Conservation (phyloP, 2,797 vertebrate genomes). For the Taeniopygia guttata region DNA sequence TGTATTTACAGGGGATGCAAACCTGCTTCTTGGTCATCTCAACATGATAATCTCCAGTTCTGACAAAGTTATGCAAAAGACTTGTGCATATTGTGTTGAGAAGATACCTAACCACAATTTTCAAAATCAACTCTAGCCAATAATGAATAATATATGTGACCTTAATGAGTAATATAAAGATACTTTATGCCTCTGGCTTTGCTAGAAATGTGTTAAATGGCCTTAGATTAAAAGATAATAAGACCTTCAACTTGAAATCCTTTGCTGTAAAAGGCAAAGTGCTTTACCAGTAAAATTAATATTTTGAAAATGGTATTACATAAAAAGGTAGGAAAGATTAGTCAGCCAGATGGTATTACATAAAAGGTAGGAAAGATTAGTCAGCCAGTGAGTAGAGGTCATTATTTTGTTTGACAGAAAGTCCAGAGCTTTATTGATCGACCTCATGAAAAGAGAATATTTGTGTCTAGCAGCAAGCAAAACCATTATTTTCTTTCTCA, state of each 20-base stretch:
- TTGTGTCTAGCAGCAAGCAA: neutral
- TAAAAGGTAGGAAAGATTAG: slow-evolving; percentile 27
- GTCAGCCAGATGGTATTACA: neutral
- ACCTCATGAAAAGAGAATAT: neutral
- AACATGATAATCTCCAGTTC: neutral
- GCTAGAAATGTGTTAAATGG: neutral
- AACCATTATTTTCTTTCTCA: slow-evolving; percentile 4
- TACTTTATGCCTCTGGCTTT: neutral
- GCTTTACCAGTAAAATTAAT: slow-evolving; percentile 47
- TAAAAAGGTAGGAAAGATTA: slow-evolving; percentile 31
- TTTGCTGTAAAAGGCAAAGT: slow-evolving; percentile 14
- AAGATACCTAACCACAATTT: neutral
- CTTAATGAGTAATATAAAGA: slow-evolving; percentile 21
- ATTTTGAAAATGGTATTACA: slow-evolving; percentile 18
- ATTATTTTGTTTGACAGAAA: slow-evolving; percentile 27
- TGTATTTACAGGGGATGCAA: neutral
- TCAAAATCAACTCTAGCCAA: neutral
- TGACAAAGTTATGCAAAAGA: neutral
- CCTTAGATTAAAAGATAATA: neutral
- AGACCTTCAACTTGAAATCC: slow-evolving; percentile 16
- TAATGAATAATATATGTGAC: neutral
- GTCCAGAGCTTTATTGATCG: neutral
- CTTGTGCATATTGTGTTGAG: neutral
- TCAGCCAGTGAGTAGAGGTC: neutral
- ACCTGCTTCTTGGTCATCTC: neutral